Conservation (phyloP, 1,140 invertebrate genomes). For the Drosophila orena region DNA sequence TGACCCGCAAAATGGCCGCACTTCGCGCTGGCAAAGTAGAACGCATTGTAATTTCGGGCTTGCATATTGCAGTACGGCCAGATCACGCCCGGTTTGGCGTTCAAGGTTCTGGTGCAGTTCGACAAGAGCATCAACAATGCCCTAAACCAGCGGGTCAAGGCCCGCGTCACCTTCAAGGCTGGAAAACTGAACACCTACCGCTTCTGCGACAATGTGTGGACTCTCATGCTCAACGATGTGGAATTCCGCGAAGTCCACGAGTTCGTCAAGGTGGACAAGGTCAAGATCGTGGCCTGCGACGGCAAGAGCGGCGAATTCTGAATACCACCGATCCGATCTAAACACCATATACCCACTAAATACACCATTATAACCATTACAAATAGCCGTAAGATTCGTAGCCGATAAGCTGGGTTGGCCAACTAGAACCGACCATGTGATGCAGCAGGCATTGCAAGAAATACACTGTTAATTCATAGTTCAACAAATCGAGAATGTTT, state of each 20-base stretch:
- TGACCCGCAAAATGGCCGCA: constrained; percentile 69
- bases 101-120: constrained; percentile 97
- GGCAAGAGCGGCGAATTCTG: constrained; percentile 92
- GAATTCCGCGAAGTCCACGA: constrained; percentile 99
- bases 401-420: constrained; percentile 49
- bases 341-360: neutral
- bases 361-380: constrained; percentile 16
- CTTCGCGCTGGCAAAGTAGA: constrained; percentile 18
- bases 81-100: constrained; percentile 95
- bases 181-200: constrained; percentile 99
- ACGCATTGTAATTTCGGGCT: constrained; percentile 31
- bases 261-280: constrained; percentile 97
- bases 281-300: constrained; percentile 99
- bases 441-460: constrained; percentile 26
- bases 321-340: constrained; percentile 18
- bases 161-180: constrained; percentile 97
- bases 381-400: constrained; percentile 56
- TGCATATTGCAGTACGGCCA: constrained; percentile 94
- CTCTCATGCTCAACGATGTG: constrained; percentile 98
- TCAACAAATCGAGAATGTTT: constrained; percentile 2
- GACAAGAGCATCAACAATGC: constrained; percentile 98
- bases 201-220: constrained; percentile 99
- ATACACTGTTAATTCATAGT: constrained; percentile 53
- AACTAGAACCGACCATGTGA: constrained; percentile 22
- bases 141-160: constrained; percentile 95